Evolutionary conservation across 2,113 vertebrate species (phyloP), one percentile per base, ranked within the genome.

Genomic region (Pelvicachromis taeniatus): DNA sequence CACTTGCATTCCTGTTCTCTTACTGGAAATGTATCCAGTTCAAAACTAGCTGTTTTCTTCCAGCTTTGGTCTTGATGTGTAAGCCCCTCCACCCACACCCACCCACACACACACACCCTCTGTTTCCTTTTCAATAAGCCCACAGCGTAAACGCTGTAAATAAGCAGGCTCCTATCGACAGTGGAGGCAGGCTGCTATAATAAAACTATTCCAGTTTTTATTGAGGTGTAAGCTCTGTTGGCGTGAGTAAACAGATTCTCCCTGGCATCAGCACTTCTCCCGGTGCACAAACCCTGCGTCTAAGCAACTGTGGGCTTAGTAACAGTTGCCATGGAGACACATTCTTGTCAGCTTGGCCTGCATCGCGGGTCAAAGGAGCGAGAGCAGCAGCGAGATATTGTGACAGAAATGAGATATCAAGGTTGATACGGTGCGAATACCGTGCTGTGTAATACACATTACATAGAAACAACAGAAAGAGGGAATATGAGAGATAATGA

Each of bases 301-400:
- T 88, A 94, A 91, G 95, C 93, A 96, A 95, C 95, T 86, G 87
- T 85, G 85, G 87, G 86, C 88, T 89, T 94, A 92, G 93, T 87
- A 94, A 92, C 93, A 70, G 95, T 96, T 96, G 80, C 96, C 93
- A 96, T 96, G 95, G 96, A 92, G 90, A 96, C 84, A 16, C 40
- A 82, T 77, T 90, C 45, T 87, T 5, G 6, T 89, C 91, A 85
- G 86, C 81, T 70, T 61, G 11, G 87, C n/a, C 79, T 35, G 85
- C 65, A 77, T 84, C 19, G 1, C 56, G 63, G 85, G 87, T 81
- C 31, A 52, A 77, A 83, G 79, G 73, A 85, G 70, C 4, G 55
- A 77, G 45, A 81, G 59, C 9, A 63, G 82, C 10, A 19, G 53
- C n/a, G 52, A 77, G 85, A 89, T 80, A 16, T 17, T 81, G 89